These are phyloP conservation scores for Acyrthosiphon pisum DNA, from an alignment of 1,140 invertebrate species.

Conservation along the genomic window DNA sequence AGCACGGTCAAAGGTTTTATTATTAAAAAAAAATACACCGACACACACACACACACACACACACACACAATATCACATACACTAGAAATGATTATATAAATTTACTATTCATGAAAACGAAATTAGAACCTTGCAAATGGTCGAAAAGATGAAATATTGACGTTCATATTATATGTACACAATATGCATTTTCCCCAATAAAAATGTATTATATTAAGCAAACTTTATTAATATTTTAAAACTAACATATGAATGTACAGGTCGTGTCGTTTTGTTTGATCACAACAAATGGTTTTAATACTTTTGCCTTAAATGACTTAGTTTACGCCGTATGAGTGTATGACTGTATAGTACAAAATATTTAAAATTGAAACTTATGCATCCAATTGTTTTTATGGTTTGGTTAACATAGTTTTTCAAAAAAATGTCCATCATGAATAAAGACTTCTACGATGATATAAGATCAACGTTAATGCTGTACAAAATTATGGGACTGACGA, in stretches of 20 bases:
- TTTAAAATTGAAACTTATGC: not conserved
- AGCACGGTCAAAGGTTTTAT: not conserved
- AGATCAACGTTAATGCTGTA: constrained; percentile 32
- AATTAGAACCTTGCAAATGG: not conserved
- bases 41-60: not conserved
- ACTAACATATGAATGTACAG: not conserved
- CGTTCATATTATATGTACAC: not conserved
- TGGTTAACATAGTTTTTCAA: not conserved
- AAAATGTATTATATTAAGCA: not conserved
- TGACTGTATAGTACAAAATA: not conserved
- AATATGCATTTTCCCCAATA: not conserved
- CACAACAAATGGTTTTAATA: not conserved
- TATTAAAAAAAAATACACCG: not conserved
- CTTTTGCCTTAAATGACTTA: not conserved
- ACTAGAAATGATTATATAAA: not conserved
- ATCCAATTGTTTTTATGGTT: not conserved
- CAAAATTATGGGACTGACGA: constrained; percentile 43
- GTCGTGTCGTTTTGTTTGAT: not conserved
- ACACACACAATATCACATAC: not conserved
- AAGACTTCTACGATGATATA: constrained; percentile 38
- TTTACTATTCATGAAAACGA: not conserved
- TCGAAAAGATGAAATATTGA: not conserved
- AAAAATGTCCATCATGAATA: not conserved
- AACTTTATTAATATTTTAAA: constrained; percentile 10
- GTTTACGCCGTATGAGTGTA: not conserved